Conservation (phyloP, 2,113 vertebrate genomes). For the Sapayoa aenigma region DNA sequence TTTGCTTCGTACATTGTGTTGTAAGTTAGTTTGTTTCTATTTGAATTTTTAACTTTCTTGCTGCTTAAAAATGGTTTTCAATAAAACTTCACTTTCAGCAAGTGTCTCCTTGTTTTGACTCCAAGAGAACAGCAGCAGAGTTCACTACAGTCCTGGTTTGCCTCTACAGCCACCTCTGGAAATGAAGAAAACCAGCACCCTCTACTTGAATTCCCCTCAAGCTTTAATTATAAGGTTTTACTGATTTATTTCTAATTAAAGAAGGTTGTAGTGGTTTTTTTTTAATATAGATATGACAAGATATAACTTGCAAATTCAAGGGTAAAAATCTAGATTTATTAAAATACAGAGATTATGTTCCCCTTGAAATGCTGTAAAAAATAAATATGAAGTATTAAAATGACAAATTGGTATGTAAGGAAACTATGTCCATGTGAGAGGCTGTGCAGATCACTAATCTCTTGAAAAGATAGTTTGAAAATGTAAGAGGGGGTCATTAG, state of each 20-base stretch:
- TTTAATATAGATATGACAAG: not conserved
- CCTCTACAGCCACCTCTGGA: not conserved
- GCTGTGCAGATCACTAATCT: not conserved
- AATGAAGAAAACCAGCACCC: not conserved
- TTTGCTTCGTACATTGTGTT: not conserved
- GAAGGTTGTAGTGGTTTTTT: not conserved
- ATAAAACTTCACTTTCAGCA: conserved; percentile 69
- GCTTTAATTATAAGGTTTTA: not conserved
- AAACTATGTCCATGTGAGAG: not conserved
- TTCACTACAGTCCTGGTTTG: not conserved
- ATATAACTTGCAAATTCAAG: not conserved
- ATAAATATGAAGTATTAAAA: not conserved
- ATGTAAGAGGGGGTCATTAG: not conserved
- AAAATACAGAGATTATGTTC: not conserved
- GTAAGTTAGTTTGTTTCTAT: conserved; percentile 46
- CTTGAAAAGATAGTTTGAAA: not conserved
- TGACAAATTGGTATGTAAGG: not conserved
- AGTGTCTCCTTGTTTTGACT: not conserved
- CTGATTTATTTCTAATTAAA: not conserved
- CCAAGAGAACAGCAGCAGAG: not conserved
- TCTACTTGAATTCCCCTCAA: not conserved
- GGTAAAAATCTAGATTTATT: conserved; percentile 26
- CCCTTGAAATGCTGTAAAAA: not conserved
- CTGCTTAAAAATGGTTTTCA: conserved; percentile 64
- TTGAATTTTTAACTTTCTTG: conserved; percentile 62